Conservation (phyloP, 2,888 invertebrate species). For the Psococerastis gibbosa region DNA sequence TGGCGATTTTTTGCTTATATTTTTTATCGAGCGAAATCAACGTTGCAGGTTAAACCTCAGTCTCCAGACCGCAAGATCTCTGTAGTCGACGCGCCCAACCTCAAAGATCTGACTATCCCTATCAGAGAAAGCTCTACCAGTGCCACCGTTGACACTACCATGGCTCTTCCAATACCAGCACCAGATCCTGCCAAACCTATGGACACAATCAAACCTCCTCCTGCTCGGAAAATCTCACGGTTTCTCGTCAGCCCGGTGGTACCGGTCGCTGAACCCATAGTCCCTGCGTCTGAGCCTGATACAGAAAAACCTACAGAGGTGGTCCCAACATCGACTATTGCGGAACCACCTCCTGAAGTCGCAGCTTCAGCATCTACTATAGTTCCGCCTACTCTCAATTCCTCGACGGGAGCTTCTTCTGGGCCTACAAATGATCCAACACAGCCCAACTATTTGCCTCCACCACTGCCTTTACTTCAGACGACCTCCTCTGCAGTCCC, state of each 20-base stretch:
- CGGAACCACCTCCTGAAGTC: too few species aligned
- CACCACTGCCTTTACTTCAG: too few species aligned
- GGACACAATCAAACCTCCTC: constrained; percentile 4
- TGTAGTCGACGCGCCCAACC: constrained; percentile 17
- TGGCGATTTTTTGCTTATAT: too few species aligned
- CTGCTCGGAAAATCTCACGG: constrained; percentile 49
- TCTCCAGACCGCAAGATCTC: constrained; percentile 7
- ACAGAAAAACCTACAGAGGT: constrained; percentile 32
- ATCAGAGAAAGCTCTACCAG: background rate
- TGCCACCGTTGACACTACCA: background rate
- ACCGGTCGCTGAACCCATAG: background rate
- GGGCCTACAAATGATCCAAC: too few species aligned
- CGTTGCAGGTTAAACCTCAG: constrained; percentile 8
- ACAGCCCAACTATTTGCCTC: too few species aligned
- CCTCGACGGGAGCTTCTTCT: too few species aligned
- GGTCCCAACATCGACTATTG: too few species aligned
- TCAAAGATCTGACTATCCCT: constrained; percentile 14
- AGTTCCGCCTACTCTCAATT: too few species aligned
- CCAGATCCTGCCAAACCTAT: background rate
- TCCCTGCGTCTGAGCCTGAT: background rate
- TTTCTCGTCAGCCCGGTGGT: constrained; percentile 68
- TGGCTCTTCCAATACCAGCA: background rate
- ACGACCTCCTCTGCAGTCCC: too few species aligned
- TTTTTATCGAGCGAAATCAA: too few species aligned
- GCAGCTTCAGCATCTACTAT: too few species aligned